These are phyloP conservation scores for Drosophila malerkotliana DNA, from an alignment of 1,140 invertebrate genomes.

Conservation along the genomic window DNA sequence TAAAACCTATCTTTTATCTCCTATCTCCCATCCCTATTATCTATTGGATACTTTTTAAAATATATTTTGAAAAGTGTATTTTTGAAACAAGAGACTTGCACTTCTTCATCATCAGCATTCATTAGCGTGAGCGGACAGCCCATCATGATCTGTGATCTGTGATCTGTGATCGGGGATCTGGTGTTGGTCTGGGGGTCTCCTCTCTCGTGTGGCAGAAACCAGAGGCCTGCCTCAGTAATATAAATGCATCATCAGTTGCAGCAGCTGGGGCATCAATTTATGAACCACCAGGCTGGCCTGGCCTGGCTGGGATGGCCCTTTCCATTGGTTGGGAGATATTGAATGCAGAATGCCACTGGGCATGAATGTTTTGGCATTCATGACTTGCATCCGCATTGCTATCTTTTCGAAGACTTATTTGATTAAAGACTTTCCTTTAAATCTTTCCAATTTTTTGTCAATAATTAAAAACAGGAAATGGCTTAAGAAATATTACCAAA, in stretches of 20 bases:
- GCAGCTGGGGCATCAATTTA: slow-evolving; percentile 12
- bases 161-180: slow-evolving; percentile 28
- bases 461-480: not conserved
- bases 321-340: slow-evolving; percentile 20
- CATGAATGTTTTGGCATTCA: slow-evolving; percentile 47
- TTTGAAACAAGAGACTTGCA: slow-evolving; percentile 23
- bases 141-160: slow-evolving; percentile 70
- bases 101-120: slow-evolving; percentile 76
- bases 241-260: slow-evolving; percentile 31
- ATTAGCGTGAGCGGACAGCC: slow-evolving; percentile 75
- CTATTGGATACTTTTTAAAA: not conserved
- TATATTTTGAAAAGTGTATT: slow-evolving; percentile 3
- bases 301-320: slow-evolving; percentile 25
- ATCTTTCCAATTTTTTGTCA: not conserved
- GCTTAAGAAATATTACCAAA: not conserved
- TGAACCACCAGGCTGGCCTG: not conserved
- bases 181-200: not conserved
- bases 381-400: slow-evolving; percentile 49
- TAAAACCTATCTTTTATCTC: too few species aligned
- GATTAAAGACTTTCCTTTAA: not conserved
- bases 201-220: not conserved
- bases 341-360: slow-evolving; percentile 33
- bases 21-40: not conserved
- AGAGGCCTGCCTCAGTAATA: slow-evolving; percentile 16
- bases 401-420: not conserved